A percentile compares a stretch with the other conserved stretches of the same genome.
Conservation (phyloP, 2,888 invertebrate species). For the Volucella inflata region DNA sequence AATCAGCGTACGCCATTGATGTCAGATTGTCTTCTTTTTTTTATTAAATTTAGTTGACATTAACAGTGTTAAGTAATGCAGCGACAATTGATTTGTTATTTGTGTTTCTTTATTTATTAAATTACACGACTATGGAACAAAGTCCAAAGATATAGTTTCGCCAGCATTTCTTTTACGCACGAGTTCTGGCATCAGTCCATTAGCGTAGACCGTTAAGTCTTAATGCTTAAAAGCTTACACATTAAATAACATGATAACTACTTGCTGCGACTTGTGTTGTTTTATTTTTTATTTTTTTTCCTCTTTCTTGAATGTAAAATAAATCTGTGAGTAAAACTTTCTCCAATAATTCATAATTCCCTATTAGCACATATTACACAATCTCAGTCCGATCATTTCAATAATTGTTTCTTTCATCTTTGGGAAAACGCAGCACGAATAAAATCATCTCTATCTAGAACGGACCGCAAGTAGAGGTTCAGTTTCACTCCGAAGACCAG, state of each 20-base stretch:
- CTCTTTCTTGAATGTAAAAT: background rate
- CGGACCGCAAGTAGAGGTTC: conserved; percentile 14
- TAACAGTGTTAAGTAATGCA: too few species aligned
- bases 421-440: background rate
- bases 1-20: too few species aligned
- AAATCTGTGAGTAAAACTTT: conserved; percentile 41
- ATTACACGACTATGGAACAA: too few species aligned
- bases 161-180: background rate
- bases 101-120: too few species aligned
- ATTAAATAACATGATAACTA: too few species aligned
- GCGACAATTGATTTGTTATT: too few species aligned
- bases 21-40: too few species aligned
- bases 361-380: conserved; percentile 38
- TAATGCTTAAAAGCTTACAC: too few species aligned
- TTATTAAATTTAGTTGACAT: too few species aligned
- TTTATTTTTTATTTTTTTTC: too few species aligned
- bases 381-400: background rate
- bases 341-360: conserved; percentile 59
- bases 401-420: background rate
- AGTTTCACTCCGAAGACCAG: conserved; percentile 31
- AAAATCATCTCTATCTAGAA: conserved; percentile 32
- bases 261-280: too few species aligned
- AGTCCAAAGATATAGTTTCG: too few species aligned
- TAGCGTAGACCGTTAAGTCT: conserved; percentile 13
- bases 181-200: conserved; percentile 46